Evolutionary conservation across 2,888 invertebrate species (phyloP).

Genomic region (Leistus spinibarbis): DNA sequence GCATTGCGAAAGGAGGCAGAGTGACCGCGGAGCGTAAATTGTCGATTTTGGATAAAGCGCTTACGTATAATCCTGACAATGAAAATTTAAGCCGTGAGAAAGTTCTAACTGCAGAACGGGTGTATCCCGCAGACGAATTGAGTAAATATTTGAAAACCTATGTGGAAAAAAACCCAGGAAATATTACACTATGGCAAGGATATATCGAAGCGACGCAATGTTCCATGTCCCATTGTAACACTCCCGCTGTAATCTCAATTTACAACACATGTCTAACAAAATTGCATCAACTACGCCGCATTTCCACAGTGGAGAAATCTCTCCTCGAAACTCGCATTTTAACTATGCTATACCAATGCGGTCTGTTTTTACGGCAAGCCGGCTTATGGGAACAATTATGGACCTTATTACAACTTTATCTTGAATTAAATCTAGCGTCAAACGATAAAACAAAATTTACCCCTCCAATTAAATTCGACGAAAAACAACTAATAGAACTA

Average conservation of each 20-base stretch:
- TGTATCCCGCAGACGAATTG: slow-evolving; percentile 66
- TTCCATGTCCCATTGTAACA: slow-evolving; percentile 68
- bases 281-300: slow-evolving; percentile 56
- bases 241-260: slow-evolving; percentile 63
- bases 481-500: slow-evolving; percentile 62
- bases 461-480: slow-evolving; percentile 51
- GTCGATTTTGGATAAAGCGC: slow-evolving; percentile 66
- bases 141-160: slow-evolving; percentile 58
- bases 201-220: slow-evolving; percentile 61
- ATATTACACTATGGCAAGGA: slow-evolving; percentile 61
- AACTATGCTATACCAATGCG: slow-evolving; percentile 61
- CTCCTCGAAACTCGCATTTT: slow-evolving; percentile 55
- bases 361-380: slow-evolving; percentile 69
- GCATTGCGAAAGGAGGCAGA: slow-evolving; percentile 55
- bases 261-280: slow-evolving; percentile 61
- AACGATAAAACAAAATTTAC: slow-evolving; percentile 49
- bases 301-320: slow-evolving; percentile 51
- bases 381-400: slow-evolving; percentile 79
- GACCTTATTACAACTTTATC: slow-evolving; percentile 70
- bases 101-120: slow-evolving; percentile 57
- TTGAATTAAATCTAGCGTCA: slow-evolving; percentile 68
- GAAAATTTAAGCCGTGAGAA: slow-evolving; percentile 60
- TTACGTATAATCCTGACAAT: slow-evolving; percentile 63
- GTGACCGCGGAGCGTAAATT: slow-evolving; percentile 64
- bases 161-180: slow-evolving; percentile 59